These are phyloP conservation scores for Brachypteracias leptosomus DNA, from an alignment of 2,113 vertebrate genomes.

Conservation along the genomic window DNA sequence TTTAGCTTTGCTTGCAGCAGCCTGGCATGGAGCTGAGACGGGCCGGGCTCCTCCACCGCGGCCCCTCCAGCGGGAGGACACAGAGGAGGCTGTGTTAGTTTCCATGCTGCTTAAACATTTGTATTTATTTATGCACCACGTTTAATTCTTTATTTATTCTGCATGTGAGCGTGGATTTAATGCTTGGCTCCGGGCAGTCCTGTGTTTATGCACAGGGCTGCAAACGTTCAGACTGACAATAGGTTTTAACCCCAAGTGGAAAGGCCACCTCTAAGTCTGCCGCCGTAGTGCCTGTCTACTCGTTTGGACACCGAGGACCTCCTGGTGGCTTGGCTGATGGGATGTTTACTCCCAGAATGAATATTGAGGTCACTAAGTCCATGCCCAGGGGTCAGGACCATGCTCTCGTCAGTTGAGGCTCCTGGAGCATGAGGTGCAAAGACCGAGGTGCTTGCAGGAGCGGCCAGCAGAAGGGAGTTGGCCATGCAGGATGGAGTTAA, in stretches of 20 bases:
- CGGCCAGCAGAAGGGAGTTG: not conserved
- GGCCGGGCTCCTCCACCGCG: not conserved
- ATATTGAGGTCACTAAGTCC: not conserved
- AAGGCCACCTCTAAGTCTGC: not conserved
- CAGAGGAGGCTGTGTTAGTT: not conserved
- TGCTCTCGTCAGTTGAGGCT: not conserved
- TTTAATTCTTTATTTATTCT: slow-evolving; percentile 61
- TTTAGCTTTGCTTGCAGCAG: not conserved
- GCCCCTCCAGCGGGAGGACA: not conserved
- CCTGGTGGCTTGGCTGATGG: not conserved
- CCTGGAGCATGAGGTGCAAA: not conserved
- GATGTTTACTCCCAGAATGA: not conserved
- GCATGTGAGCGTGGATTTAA: not conserved
- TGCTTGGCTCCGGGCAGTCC: not conserved
- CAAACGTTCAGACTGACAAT: slow-evolving; percentile 1
- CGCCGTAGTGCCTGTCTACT: accelerated
- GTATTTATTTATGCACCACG: slow-evolving; percentile 1
- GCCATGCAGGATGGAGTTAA: not conserved
- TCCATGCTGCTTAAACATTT: not conserved
- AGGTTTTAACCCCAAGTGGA: slow-evolving; percentile 3
- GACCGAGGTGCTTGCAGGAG: not conserved
- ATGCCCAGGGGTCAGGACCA: not conserved
- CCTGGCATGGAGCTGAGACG: not conserved
- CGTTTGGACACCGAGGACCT: not conserved
- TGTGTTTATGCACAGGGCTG: slow-evolving; percentile 26